Conservation (phyloP, 2,797 vertebrate species). For the Alca torda region DNA sequence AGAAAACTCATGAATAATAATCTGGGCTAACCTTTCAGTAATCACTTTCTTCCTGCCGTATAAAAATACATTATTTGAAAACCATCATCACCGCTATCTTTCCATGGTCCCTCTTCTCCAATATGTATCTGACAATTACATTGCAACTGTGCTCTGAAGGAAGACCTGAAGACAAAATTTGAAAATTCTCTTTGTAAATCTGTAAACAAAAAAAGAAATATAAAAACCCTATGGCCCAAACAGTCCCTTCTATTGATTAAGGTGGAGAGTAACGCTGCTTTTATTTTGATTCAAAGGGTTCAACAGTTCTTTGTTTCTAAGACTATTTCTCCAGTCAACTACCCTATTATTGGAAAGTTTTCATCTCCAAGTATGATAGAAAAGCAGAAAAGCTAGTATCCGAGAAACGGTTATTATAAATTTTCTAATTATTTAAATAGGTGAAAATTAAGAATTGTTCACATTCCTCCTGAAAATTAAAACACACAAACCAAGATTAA, state of each 20-base stretch:
- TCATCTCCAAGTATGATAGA: neutral
- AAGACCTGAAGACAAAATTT: constrained; percentile 9
- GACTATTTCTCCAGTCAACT: neutral
- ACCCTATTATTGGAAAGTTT: neutral
- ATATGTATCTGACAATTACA: neutral
- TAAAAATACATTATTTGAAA: constrained; percentile 17
- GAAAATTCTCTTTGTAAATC: constrained; percentile 45
- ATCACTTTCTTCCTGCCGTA: constrained; percentile 11
- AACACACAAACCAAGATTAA: neutral
- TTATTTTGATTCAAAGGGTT: constrained; percentile 31
- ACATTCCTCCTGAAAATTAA: neutral
- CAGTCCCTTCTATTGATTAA: neutral
- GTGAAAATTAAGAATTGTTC: neutral
- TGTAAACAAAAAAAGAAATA: neutral
- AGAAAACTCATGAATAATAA: constrained; percentile 53
- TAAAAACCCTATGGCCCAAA: neutral
- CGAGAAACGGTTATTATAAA: neutral
- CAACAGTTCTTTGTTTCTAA: neutral
- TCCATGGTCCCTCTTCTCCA: neutral
- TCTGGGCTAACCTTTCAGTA: constrained; percentile 32
- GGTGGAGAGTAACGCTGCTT: neutral
- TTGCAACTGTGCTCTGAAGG: neutral
- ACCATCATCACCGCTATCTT: neutral
- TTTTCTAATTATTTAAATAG: neutral
- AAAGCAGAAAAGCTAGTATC: neutral